phyloP scores from a whole-genome alignment of 2,888 invertebrate genomes.

The Idaea straminata region DNA sequence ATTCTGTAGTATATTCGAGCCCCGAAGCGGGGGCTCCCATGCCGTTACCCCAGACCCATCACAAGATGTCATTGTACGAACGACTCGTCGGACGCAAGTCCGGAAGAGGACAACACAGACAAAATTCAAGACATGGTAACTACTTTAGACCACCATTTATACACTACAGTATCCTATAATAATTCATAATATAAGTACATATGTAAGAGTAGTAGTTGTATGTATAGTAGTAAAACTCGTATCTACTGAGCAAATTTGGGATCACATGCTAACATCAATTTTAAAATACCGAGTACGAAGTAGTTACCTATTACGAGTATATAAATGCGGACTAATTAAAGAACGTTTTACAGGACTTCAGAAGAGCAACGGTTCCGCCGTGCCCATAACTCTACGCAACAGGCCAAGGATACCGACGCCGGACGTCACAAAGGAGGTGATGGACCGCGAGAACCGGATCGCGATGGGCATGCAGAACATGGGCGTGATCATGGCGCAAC shows the following conservation, averaged over 20 bases:
- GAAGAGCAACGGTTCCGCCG: conserved; percentile 85
- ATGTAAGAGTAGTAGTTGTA: too few species aligned
- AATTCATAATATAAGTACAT: too few species aligned
- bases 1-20: conserved; percentile 86
- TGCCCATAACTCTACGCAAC: conserved; percentile 85
- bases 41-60: conserved; percentile 60
- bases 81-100: conserved; percentile 90
- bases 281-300: neutral
- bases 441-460: conserved; percentile 85
- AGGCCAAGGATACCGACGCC: conserved; percentile 94
- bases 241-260: neutral
- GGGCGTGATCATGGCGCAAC: conserved; percentile 86
- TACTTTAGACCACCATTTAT: neutral
- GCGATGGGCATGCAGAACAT: conserved; percentile 77
- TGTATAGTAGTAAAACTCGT: neutral
- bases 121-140: conserved; percentile 83
- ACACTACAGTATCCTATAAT: too few species aligned
- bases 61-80: conserved; percentile 91
- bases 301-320: neutral
- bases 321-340: conserved; percentile 6
- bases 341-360: conserved; percentile 73
- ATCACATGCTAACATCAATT: neutral
- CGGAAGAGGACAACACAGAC: conserved; percentile 83
- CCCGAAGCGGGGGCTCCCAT: conserved; percentile 77
- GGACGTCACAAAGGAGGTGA: conserved; percentile 90